Evolutionary conservation across 1,140 invertebrate species (phyloP), one percentile per base, ranked within the genome.

Genomic region (Caenorhabditis remanei): DNA sequence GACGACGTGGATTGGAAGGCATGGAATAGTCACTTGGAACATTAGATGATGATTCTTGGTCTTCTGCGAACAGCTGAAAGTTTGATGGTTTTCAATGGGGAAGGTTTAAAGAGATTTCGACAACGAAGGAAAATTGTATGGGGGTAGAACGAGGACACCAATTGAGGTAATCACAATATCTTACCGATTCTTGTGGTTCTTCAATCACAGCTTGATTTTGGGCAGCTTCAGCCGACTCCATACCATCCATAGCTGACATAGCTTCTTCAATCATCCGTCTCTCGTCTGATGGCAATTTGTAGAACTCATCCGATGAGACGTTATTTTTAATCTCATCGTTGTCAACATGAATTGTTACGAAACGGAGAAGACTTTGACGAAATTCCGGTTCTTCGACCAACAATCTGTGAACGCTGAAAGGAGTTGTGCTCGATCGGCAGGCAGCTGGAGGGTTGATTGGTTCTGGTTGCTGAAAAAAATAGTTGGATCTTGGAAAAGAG

Each of bases 311-410:
- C 32, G 32, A 32, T 32, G 32, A 32, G 32, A 32, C 32, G 32
- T 46, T 8, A 46, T 79, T 13, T 7, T n/a, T n/a, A n/a, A 79
- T 13, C n/a, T 79, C 71, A 19, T 53, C 46, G 16, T n/a, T 48
- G 14, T 79, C 71, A 50, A 79, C 46, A 43, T 24, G 46, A n/a
- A 79, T 50, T 24, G 71, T 79, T 46, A 79, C n/a, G 21, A 79
- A 79, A 9, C n/a, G 46, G 4, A 79, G 71, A 50, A 79, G 71
- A 50, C n/a, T 79, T 24, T 16, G n/a, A 24, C 46, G 71, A 13
- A 16, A 4, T 79, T 13, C n/a, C n/a, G 46, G n/a, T 11, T 53
- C n/a, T 19, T 79, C 46, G 11, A 50, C 9, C 13, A 79, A 14
- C 46, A 24, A 13, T 8, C 71, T 13, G n/a, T 24, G 8, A 19